Percentiles rank a stretch among this genome's conserved stretches.
Evolutionary conservation across 2,797 vertebrate species (phyloP).

Genomic region (Cuniculus paca): DNA sequence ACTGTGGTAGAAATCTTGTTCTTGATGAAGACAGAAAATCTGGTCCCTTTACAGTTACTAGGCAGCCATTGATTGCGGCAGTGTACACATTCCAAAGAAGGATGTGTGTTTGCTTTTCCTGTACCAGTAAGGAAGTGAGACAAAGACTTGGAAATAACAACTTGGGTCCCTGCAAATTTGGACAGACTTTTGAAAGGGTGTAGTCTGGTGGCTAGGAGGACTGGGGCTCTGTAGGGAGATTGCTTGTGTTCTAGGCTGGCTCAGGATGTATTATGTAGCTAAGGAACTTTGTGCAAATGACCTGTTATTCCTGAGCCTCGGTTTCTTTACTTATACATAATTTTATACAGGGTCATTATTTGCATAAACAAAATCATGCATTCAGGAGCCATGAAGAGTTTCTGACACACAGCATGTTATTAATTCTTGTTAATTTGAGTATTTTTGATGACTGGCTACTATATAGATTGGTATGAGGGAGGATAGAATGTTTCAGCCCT

Average conservation of each 20-base stretch:
- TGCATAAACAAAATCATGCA: neutral
- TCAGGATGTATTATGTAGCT: neutral
- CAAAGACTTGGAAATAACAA: neutral
- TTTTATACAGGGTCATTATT: neutral
- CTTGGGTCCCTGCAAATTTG: neutral
- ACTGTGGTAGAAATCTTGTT: neutral
- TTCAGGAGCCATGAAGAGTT: neutral
- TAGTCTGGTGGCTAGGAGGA: neutral
- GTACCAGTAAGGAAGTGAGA: neutral
- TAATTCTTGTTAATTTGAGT: neutral
- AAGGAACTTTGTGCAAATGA: neutral
- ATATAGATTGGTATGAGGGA: neutral
- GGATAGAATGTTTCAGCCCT: neutral
- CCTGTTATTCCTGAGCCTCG: neutral
- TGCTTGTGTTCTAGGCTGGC: neutral
- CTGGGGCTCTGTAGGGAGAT: neutral
- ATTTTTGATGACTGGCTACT: neutral
- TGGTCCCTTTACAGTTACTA: neutral
- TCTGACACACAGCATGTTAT: neutral
- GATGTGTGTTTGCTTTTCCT: neutral
- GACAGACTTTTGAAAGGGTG: neutral
- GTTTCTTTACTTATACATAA: neutral
- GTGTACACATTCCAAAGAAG: neutral
- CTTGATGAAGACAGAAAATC: neutral
- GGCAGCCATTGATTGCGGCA: neutral